These are phyloP conservation scores for Odontesthes bonariensis DNA, from an alignment of 2,113 vertebrate genomes.

Conservation along the genomic window DNA sequence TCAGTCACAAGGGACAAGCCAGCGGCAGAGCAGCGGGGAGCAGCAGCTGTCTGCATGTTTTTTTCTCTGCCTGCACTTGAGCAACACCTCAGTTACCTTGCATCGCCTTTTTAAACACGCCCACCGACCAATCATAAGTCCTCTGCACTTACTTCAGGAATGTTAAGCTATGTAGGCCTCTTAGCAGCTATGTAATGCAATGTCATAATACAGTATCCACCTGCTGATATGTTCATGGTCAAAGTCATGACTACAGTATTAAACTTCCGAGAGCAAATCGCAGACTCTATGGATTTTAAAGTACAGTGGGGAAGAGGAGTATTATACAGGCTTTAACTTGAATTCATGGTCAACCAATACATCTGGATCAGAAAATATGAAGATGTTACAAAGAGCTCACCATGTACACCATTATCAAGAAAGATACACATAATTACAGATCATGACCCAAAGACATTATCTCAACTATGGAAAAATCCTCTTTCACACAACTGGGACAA, in stretches of 20 bases:
- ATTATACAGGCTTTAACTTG: too few relatives aligned
- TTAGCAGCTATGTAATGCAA: not conserved
- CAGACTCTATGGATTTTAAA: too few relatives aligned
- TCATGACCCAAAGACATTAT: not conserved
- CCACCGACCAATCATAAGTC: constrained; percentile 55
- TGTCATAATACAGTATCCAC: not conserved
- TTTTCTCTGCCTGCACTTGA: constrained; percentile 42
- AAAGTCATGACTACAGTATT: not conserved
- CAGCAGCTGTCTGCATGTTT: constrained; percentile 52
- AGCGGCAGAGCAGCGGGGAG: constrained; percentile 44
- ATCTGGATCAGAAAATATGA: too few relatives aligned
- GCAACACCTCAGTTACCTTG: constrained; percentile 48
- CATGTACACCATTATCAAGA: too few relatives aligned
- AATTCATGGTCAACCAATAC: too few relatives aligned
- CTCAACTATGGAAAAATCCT: not conserved
- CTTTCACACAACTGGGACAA: not conserved
- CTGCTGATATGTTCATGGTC: not conserved
- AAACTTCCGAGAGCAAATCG: too few relatives aligned
- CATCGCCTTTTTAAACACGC: constrained; percentile 54
- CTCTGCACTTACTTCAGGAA: constrained; percentile 71
- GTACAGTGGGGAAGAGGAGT: too few relatives aligned
- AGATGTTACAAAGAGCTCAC: too few relatives aligned
- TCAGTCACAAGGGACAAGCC: constrained; percentile 51
- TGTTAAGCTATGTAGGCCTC: constrained; percentile 53
- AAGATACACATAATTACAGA: too few relatives aligned